phyloP scores from a whole-genome alignment of 2,113 vertebrate species.

The Pseudorectes ferrugineus region DNA sequence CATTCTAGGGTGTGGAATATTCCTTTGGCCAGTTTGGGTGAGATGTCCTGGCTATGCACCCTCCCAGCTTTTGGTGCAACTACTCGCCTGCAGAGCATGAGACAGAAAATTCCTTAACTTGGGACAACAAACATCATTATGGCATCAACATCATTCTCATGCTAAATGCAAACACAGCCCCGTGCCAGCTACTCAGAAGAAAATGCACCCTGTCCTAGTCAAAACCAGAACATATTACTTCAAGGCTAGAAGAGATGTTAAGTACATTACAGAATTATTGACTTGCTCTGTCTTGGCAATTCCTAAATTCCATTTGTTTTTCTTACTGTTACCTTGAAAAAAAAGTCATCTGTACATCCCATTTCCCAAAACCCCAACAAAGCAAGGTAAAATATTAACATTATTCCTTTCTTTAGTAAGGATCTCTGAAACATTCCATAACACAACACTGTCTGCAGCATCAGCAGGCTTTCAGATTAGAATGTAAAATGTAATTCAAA shows the following conservation, averaged over 20 bases:
- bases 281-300: neutral
- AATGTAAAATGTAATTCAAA: neutral
- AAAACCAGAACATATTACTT: neutral
- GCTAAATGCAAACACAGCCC: neutral
- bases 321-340: neutral
- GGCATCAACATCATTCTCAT: neutral
- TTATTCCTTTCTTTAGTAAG: neutral
- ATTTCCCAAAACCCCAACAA: neutral
- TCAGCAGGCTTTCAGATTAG: neutral
- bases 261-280: neutral
- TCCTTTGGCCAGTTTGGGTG: neutral
- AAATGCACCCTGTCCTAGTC: neutral
- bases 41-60: neutral
- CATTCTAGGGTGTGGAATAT: rapidly evolving
- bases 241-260: neutral
- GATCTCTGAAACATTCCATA: neutral
- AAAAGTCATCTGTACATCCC: neutral
- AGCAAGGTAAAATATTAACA: neutral
- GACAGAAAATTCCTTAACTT: neutral
- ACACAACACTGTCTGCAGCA: neutral
- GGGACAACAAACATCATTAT: neutral
- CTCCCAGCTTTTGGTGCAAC: neutral
- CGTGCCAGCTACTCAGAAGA: neutral
- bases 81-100: neutral
- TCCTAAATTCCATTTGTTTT: neutral